Conservation (phyloP, 2,113 vertebrate genomes). For the Rynchops niger region DNA sequence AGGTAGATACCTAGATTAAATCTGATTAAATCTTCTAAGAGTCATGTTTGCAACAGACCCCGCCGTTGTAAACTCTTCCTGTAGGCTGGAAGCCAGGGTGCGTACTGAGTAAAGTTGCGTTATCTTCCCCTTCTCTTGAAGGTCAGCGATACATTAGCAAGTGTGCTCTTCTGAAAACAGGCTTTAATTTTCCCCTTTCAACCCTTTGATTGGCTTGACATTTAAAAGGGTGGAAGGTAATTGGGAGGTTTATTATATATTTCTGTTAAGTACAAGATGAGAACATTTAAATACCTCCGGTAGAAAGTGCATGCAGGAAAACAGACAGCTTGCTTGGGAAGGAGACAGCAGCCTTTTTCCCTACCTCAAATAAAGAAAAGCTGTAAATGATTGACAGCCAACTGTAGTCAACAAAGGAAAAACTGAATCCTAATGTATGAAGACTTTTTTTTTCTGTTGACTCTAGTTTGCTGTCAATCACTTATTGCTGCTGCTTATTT, state of each 20-base stretch:
- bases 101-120: accelerated
- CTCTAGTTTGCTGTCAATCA: neutral
- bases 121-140: neutral
- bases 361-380: neutral
- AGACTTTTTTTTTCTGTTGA: neutral
- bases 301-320: neutral
- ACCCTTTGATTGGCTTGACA: neutral
- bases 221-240: neutral
- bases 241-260: neutral
- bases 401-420: neutral
- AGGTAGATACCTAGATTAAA: neutral
- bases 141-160: neutral
- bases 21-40: neutral
- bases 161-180: neutral
- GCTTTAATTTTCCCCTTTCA: neutral
- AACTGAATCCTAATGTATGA: neutral
- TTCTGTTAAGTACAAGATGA: neutral
- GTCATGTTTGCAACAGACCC: neutral
- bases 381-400: neutral
- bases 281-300: neutral
- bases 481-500: neutral
- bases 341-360: neutral
- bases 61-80: neutral
- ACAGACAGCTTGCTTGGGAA: neutral
- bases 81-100: neutral